Base-by-base conservation (phyloP, 2,888 invertebrate species). In the Eilema depressum region DNA sequence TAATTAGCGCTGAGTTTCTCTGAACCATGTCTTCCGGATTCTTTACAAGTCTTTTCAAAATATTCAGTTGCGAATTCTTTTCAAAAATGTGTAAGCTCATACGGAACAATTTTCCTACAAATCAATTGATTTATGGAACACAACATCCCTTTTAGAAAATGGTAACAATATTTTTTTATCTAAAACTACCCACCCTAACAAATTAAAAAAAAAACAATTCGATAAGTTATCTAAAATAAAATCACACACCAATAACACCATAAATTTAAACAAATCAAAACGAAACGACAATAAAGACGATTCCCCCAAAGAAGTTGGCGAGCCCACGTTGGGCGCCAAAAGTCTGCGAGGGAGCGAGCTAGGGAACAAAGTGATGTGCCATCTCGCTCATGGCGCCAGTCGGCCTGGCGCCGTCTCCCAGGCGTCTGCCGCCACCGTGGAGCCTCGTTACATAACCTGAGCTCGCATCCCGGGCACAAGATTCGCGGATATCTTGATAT, bases 331-430 rank as follows among this genome's bases (percentile, higher is more conserved):
- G 93, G 93, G 93, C 93, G 93, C 86, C 86, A 86, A 73, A 65
- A 80, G 76, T 85, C 85, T 80, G 80, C 65, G 70, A 61, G 73
- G 47, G 75, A 82, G n/a, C 25, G 85, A 78, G 85, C 85, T 79
- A 71, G 83, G 82, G 66, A 28, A 57, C 61, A 64, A 63, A 67
- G 70, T 71, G 71, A 30, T 71, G 47, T 66, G 67, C n/a, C 26
- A 79, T 89, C 89, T 83, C 85, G 60, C 79, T 89, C 86, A 70
- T 84, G 90, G 96, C 96, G 96, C 96, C 96, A 94, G 96, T 86
- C 95, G 88, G 92, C 83, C 93, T 90, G 96, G 96, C 96, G 95
- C 96, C 96, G 93, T 89, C 89, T 91, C 84, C 80, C 81, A 79
- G 79, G 77, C 81, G 92, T 91, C 92, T 92, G 88, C 80, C 92